Percentiles rank a stretch among this genome's conserved stretches.
Conservation (phyloP, 2,113 vertebrate species). For the Dinomys branickii region DNA sequence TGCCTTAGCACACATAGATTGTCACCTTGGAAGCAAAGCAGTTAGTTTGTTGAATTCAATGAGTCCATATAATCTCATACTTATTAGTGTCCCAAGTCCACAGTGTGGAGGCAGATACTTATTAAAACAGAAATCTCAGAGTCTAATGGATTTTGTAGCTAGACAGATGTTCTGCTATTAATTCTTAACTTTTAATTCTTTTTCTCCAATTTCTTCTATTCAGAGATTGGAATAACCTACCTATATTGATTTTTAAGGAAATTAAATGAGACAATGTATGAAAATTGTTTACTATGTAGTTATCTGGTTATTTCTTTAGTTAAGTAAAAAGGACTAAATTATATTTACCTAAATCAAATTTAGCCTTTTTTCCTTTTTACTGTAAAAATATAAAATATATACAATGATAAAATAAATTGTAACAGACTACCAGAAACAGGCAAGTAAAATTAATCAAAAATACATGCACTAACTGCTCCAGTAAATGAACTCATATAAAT, state of each 20-base stretch:
- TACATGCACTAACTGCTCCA: no score
- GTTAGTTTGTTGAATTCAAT: not conserved
- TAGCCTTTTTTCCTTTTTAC: not conserved
- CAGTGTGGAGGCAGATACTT: not conserved
- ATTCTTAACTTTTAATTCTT: not conserved
- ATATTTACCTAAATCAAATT: slow-evolving; percentile 3
- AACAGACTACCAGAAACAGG: not conserved
- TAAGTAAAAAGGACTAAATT: not conserved
- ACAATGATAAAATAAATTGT: not conserved
- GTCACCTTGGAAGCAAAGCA: not conserved
- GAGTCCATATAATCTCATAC: not conserved
- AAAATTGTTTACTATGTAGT: not conserved
- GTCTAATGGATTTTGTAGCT: not conserved
- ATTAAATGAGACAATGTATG: not conserved
- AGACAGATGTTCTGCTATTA: not conserved
- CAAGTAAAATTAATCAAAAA: no score
- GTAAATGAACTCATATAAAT: no score
- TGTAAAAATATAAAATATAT: not conserved
- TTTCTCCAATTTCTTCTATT: not conserved
- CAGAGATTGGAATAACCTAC: not conserved
- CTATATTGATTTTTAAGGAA: not conserved
- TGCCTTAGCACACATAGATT: not conserved
- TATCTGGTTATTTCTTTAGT: not conserved
- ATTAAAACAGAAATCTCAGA: not conserved
- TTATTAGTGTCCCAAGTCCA: not conserved